phyloP scores from a whole-genome alignment of 2,888 invertebrate genomes.

The Protodeltote pygarga region DNA sequence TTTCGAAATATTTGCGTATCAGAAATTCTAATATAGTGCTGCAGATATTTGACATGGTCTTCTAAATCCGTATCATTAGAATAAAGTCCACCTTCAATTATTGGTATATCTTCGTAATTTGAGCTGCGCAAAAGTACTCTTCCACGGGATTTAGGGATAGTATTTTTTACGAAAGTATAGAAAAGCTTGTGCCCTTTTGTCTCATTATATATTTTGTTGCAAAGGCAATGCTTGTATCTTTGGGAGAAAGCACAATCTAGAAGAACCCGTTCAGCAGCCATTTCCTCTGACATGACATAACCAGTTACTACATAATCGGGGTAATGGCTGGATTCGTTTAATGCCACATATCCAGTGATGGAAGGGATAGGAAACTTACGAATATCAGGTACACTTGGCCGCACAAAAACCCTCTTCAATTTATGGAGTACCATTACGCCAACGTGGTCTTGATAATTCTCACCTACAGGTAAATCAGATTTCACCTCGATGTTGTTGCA shows the following conservation, averaged over 20 bases:
- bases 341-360: constrained; percentile 56
- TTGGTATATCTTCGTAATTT: constrained; percentile 53
- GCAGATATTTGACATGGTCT: constrained; percentile 22
- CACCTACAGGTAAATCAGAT: constrained; percentile 59
- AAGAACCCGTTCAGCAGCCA: not conserved
- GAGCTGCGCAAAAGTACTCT: constrained; percentile 52
- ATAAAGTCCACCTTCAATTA: constrained; percentile 56
- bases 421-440: constrained; percentile 16
- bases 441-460: constrained; percentile 58
- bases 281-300: not conserved
- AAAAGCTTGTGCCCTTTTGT: constrained; percentile 42
- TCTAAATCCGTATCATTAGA: constrained; percentile 37
- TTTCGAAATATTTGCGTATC: constrained; percentile 17
- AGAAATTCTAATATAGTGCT: constrained; percentile 12
- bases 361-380: constrained; percentile 35
- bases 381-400: not conserved
- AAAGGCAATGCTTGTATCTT: constrained; percentile 45
- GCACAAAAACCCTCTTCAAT: not conserved
- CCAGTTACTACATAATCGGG: constrained; percentile 61
- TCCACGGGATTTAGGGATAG: constrained; percentile 63
- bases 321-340: constrained; percentile 54
- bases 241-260: not conserved
- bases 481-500: constrained; percentile 49
- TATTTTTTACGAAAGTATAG: constrained; percentile 48
- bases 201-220: constrained; percentile 43